Conservation (phyloP, 2,888 invertebrate species). For the Orgyia antiqua region DNA sequence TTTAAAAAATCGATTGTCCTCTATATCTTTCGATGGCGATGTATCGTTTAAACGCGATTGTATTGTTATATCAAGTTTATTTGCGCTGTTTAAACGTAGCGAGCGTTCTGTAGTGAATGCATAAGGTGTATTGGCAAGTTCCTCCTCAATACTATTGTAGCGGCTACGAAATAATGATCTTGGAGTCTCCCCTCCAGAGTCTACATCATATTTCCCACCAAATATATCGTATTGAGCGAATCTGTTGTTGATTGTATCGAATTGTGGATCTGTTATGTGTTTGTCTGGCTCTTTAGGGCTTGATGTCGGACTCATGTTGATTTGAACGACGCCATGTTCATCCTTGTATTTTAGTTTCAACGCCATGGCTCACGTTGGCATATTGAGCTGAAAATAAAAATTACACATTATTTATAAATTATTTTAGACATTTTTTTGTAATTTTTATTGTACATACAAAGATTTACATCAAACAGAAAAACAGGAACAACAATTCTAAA, state of each 20-base stretch:
- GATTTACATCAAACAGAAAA: too few species aligned
- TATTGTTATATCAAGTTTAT: conserved; percentile 55
- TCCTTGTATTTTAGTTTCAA: conserved; percentile 67
- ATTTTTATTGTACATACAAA: too few species aligned
- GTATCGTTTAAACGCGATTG: conserved; percentile 33
- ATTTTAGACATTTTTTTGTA: neutral
- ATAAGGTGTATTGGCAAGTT: conserved; percentile 71
- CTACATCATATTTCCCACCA: conserved; percentile 57
- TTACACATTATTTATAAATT: neutral
- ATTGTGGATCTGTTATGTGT: conserved; percentile 48
- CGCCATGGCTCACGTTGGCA: conserved; percentile 46
- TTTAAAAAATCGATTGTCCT: conserved; percentile 59
- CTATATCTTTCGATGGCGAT: conserved; percentile 55
- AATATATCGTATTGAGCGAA: conserved; percentile 68
- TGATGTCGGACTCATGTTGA: conserved; percentile 61
- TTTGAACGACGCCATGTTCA: conserved; percentile 67
- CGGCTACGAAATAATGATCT: conserved; percentile 66
- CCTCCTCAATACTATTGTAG: conserved; percentile 72
- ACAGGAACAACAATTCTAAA: too few species aligned
- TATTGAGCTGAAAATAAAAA: conserved; percentile 20
- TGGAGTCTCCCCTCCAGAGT: conserved; percentile 40
- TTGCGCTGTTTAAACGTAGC: conserved; percentile 36
- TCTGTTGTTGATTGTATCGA: conserved; percentile 66
- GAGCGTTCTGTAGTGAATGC: conserved; percentile 64
- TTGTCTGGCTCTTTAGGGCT: conserved; percentile 36